These are phyloP conservation scores for Habropoda laboriosa DNA, from an alignment of 1,140 invertebrate genomes.

Conservation along the genomic window DNA sequence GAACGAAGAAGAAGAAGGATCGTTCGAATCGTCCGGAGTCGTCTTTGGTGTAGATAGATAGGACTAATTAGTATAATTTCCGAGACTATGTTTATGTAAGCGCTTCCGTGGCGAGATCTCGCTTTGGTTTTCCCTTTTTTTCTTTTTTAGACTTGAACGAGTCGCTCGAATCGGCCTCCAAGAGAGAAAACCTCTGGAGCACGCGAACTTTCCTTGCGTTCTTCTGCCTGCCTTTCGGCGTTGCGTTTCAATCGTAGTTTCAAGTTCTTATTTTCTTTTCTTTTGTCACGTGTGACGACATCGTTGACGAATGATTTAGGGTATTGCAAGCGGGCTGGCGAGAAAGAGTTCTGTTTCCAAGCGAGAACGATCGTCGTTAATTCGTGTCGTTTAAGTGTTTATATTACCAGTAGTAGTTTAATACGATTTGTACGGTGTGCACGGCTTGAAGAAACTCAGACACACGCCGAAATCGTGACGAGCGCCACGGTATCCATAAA, in stretches of 20 bases:
- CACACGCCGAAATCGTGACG: constrained; percentile 5
- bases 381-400: not conserved
- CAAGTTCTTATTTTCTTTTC: not conserved
- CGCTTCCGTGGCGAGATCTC: constrained; percentile 32
- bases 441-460: not conserved
- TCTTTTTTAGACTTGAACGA: not conserved
- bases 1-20: not conserved
- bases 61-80: constrained; percentile 19
- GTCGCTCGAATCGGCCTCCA: not conserved
- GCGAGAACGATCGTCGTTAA: not conserved
- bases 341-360: not conserved
- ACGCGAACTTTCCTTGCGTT: not conserved
- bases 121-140: constrained; percentile 1
- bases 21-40: constrained; percentile 24
- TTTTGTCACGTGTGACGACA: not conserved
- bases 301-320: no score
- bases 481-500: constrained; percentile 31
- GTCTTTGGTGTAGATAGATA: constrained; percentile 15
- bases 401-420: not conserved
- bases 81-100: not conserved
- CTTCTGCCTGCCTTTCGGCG: not conserved
- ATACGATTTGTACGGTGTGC: not conserved
- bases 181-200: not conserved
- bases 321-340: not conserved
- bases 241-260: not conserved